These are phyloP conservation scores for Drosophila seguyi DNA, from an alignment of 1,140 invertebrate genomes.

Conservation along the genomic window DNA sequence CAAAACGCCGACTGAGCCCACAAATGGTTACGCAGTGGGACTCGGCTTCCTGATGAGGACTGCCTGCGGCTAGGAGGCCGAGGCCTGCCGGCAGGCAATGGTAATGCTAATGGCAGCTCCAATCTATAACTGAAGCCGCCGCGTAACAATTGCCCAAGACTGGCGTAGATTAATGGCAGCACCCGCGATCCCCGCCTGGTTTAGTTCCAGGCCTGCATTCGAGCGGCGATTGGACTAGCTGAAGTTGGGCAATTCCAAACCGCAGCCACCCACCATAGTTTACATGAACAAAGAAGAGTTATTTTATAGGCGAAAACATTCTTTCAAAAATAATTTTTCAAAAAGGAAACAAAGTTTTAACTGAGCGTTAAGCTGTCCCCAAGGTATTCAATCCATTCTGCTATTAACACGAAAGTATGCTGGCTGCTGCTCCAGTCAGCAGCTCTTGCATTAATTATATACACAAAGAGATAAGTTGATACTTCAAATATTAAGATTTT, in stretches of 20 bases:
- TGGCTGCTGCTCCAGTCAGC: too few species aligned
- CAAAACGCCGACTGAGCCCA: conserved; percentile 12
- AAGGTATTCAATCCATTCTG: too few species aligned
- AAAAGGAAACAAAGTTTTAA: background rate
- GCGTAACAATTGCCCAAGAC: conserved; percentile 60
- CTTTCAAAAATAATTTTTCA: too few species aligned
- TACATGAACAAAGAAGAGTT: conserved; percentile 12
- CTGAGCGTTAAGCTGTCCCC: background rate
- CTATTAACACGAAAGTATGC: too few species aligned
- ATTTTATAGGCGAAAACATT: background rate
- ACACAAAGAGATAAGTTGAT: too few species aligned
- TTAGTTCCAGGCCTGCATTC: conserved; percentile 33
- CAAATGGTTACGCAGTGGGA: conserved; percentile 57
- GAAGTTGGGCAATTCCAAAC: conserved; percentile 37
- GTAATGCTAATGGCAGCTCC: conserved; percentile 36
- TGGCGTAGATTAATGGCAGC: conserved; percentile 66
- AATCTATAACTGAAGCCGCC: conserved; percentile 41
- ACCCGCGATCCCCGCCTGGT: conserved; percentile 21
- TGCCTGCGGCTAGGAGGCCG: conserved; percentile 63
- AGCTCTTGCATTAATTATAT: too few species aligned
- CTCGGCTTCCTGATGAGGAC: conserved; percentile 74
- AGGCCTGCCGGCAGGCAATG: conserved; percentile 12
- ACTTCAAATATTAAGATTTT: too few species aligned
- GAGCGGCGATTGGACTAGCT: conserved; percentile 35
- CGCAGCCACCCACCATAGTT: conserved; percentile 49